Conservation (phyloP, 2,797 vertebrate species). For the Syngnathus rostellatus region DNA sequence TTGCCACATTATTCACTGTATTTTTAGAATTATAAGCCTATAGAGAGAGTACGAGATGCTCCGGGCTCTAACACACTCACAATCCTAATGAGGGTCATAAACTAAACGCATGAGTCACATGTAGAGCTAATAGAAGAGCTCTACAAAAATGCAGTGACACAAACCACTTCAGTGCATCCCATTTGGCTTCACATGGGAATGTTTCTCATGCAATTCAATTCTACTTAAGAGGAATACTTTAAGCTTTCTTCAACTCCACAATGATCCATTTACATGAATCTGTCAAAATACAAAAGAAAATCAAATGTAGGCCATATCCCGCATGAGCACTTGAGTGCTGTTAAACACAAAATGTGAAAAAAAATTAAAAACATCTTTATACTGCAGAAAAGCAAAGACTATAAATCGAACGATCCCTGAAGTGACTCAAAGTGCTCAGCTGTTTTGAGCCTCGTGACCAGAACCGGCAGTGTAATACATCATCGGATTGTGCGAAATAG, state of each 20-base stretch:
- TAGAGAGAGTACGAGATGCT: too few species aligned
- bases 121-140: too few species aligned
- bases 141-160: too few species aligned
- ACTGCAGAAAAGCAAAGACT: background rate
- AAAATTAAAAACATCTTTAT: background rate
- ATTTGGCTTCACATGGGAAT: too few species aligned
- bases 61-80: too few species aligned
- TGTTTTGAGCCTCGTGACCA: constrained; percentile 31
- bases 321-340: background rate
- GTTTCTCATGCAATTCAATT: too few species aligned
- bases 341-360: background rate
- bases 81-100: too few species aligned
- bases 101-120: too few species aligned
- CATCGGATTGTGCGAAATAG: constrained; percentile 42
- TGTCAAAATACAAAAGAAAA: background rate
- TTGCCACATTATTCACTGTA: too few species aligned
- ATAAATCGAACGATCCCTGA: constrained; percentile 13
- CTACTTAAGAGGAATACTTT: background rate
- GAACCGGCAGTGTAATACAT: constrained; percentile 40
- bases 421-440: constrained; percentile 14
- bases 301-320: background rate
- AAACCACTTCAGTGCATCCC: too few species aligned
- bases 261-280: background rate
- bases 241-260: background rate
- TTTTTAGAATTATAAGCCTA: too few species aligned